These are phyloP conservation scores for Callyntrura guangdongensis DNA, from an alignment of 2,888 invertebrate species.

Conservation along the genomic window DNA sequence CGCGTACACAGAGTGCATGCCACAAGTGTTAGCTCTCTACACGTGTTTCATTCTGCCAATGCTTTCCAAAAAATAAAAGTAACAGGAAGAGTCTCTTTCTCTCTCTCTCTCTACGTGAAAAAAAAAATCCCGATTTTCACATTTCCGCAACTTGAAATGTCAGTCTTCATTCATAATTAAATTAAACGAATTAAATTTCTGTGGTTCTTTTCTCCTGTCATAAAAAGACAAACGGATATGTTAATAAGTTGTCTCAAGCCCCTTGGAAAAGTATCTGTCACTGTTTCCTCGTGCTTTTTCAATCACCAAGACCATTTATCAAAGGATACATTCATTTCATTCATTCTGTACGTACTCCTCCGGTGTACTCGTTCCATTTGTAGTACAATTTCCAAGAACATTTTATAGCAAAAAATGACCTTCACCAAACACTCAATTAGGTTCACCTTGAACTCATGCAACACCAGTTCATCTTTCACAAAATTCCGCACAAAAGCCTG, in stretches of 20 bases:
- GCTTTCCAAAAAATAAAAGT: not conserved
- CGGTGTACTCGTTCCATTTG: not conserved
- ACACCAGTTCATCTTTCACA: slow-evolving; percentile 27
- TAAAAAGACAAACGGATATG: too few relatives aligned
- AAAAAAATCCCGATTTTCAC: not conserved
- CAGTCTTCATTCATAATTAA: too few relatives aligned
- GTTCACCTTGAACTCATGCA: slow-evolving; percentile 61
- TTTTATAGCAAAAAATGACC: slow-evolving; percentile 40
- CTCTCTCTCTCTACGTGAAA: not conserved
- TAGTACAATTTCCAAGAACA: not conserved
- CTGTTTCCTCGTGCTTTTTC: too few relatives aligned
- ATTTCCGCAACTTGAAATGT: too few relatives aligned
- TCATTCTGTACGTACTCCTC: not conserved
- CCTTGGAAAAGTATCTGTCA: not conserved
- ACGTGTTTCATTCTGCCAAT: slow-evolving; percentile 25
- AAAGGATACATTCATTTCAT: not conserved
- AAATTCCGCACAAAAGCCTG: slow-evolving; percentile 40
- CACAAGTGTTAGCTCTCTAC: not conserved
- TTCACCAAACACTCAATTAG: slow-evolving; percentile 33
- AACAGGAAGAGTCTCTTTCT: too few relatives aligned
- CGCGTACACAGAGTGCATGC: not conserved
- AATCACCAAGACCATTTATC: not conserved
- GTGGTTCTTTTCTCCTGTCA: too few relatives aligned
- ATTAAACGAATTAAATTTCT: too few relatives aligned
- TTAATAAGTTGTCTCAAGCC: not conserved